A percentile compares a stretch with the other conserved stretches of the same genome.
These are phyloP conservation scores for Drosophila emarginata DNA, from an alignment of 2,888 invertebrate species.

Conservation along the genomic window DNA sequence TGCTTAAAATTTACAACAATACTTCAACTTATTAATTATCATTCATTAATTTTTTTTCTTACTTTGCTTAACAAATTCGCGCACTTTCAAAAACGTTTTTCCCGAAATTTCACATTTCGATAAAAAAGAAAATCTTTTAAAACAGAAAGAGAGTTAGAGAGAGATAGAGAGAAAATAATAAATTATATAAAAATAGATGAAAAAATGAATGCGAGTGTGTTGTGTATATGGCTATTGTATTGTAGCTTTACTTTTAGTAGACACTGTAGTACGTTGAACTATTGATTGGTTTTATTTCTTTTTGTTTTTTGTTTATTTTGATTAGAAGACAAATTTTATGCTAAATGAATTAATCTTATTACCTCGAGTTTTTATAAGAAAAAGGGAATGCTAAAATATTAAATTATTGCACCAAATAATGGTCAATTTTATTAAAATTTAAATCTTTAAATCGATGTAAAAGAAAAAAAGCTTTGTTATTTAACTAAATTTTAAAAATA, in stretches of 20 bases:
- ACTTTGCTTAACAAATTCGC: conserved; percentile 25
- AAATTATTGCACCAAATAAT: no score
- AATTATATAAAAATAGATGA: conserved; percentile 40
- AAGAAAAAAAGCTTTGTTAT: no score
- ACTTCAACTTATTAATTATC: conserved; percentile 65
- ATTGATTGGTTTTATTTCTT: conserved; percentile 45
- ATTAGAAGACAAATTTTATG: neutral
- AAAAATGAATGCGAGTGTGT: conserved; percentile 59
- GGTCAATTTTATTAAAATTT: no score
- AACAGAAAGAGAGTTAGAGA: conserved; percentile 54
- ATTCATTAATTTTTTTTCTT: conserved; percentile 23
- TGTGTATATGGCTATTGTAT: conserved; percentile 66
- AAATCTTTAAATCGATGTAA: no score
- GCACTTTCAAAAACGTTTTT: conserved; percentile 21
- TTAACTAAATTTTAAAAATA: no score
- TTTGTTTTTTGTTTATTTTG: neutral
- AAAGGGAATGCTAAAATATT: no score
- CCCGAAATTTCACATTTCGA: conserved; percentile 14
- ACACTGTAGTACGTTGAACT: conserved; percentile 72
- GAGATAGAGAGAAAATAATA: conserved; percentile 40
- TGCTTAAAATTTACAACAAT: conserved; percentile 77
- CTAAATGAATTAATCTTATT: neutral
- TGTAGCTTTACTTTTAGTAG: conserved; percentile 73
- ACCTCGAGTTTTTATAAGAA: no score
- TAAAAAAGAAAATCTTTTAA: conserved; percentile 36